Percentiles rank a stretch among this genome's conserved stretches.
Conservation (phyloP, 2,797 vertebrate species). For the Pteropus rufus region DNA sequence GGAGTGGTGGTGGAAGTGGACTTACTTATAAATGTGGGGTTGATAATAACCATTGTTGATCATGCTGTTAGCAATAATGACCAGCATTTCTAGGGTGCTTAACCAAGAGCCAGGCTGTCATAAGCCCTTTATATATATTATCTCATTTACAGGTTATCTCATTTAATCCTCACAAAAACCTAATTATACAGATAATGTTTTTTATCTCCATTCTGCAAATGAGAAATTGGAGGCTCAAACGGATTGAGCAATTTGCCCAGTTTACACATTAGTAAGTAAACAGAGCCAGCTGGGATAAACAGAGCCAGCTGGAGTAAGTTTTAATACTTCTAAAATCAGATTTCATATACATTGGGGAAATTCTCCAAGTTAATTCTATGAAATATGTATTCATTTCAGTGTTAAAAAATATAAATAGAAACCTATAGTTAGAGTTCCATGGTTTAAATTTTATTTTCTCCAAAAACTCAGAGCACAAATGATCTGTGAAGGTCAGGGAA, state of each 20-base stretch:
- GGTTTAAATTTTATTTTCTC: constrained; percentile 33
- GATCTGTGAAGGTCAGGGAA: neutral
- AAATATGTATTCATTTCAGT: neutral
- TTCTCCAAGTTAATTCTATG: neutral
- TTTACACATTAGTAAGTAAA: neutral
- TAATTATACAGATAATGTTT: neutral
- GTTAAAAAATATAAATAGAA: constrained; percentile 19
- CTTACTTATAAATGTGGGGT: neutral
- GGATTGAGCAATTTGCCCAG: neutral
- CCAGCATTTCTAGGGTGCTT: neutral
- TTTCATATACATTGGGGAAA: neutral
- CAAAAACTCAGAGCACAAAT: neutral
- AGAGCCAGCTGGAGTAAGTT: neutral
- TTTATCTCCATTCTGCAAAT: neutral
- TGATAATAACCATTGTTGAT: neutral
- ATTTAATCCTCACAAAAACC: neutral
- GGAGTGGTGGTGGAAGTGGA: neutral
- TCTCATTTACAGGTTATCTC: neutral
- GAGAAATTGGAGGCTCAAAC: neutral
- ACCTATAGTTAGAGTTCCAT: neutral
- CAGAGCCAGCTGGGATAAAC: neutral
- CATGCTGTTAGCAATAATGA: neutral
- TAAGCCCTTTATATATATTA: neutral
- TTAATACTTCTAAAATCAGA: neutral
- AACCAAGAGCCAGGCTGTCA: neutral